These are phyloP conservation scores for Cyphotilapia sp. DNA, from an alignment of 2,113 vertebrate species.

Conservation along the genomic window DNA sequence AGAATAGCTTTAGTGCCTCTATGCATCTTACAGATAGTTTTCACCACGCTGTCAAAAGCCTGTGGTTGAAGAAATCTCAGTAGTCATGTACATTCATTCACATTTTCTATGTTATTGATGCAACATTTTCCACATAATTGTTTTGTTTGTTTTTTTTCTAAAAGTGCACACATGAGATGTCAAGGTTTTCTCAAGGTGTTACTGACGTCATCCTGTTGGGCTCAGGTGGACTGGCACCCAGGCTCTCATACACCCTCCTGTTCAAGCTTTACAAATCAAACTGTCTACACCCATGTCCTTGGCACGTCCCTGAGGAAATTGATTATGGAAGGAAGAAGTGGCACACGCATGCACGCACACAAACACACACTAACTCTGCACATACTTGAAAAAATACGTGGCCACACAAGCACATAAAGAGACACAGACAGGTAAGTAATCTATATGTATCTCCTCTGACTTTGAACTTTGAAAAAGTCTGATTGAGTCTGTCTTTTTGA, in stretches of 20 bases:
- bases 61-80: neutral
- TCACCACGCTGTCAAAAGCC: neutral
- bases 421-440: neutral
- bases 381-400: neutral
- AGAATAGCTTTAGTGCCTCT: neutral
- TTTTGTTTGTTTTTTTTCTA: neutral
- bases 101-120: neutral
- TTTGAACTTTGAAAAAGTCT: neutral
- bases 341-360: neutral
- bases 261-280: slow-evolving; percentile 34
- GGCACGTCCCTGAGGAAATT: slow-evolving; percentile 25
- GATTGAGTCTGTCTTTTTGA: neutral
- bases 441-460: neutral
- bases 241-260: neutral
- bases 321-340: neutral
- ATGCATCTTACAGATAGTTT: neutral
- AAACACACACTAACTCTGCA: neutral
- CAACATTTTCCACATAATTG: neutral
- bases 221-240: neutral
- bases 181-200: neutral
- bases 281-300: slow-evolving; percentile 14
- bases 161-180: neutral
- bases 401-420: neutral
- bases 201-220: neutral
- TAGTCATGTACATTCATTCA: neutral